These are phyloP conservation scores for Synanthedon myopaeformis DNA, from an alignment of 2,888 invertebrate species.

Conservation along the genomic window DNA sequence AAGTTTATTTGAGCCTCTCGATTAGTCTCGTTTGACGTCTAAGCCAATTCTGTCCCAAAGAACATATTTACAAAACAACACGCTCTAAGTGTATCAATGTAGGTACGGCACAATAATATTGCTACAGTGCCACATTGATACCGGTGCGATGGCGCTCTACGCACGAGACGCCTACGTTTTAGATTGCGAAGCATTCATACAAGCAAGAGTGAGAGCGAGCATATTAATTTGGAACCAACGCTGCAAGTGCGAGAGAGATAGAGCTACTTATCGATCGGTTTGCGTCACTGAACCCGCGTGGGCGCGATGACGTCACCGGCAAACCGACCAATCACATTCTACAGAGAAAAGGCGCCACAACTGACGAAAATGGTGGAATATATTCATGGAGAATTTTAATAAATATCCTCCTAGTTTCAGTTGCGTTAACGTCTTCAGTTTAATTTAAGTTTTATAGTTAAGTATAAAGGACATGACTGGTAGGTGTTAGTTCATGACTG, in stretches of 20 bases:
- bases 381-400: conserved; percentile 10
- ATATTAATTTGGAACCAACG: conserved; percentile 4
- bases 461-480: neutral
- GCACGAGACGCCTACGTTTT: conserved; percentile 61
- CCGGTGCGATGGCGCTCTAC: conserved; percentile 25
- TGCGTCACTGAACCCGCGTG: conserved; percentile 65
- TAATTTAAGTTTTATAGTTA: neutral
- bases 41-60: conserved; percentile 1
- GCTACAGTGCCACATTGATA: conserved; percentile 27
- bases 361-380: conserved; percentile 30
- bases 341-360: conserved; percentile 54
- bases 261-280: conserved; percentile 51
- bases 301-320: conserved; percentile 64
- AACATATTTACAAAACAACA: conserved; percentile 46
- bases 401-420: neutral
- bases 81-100: conserved; percentile 29
- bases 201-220: conserved; percentile 31
- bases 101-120: conserved; percentile 26
- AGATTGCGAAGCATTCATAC: conserved; percentile 54
- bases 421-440: neutral
- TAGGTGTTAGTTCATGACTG: too few relatives aligned
- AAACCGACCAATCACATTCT: conserved; percentile 38
- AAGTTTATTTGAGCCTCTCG: neutral
- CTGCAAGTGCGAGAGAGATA: conserved; percentile 23
- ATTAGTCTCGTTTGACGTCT: neutral